phyloP scores from a whole-genome alignment of 2,797 vertebrate genomes.

The Oceanodroma leucorhoa region DNA sequence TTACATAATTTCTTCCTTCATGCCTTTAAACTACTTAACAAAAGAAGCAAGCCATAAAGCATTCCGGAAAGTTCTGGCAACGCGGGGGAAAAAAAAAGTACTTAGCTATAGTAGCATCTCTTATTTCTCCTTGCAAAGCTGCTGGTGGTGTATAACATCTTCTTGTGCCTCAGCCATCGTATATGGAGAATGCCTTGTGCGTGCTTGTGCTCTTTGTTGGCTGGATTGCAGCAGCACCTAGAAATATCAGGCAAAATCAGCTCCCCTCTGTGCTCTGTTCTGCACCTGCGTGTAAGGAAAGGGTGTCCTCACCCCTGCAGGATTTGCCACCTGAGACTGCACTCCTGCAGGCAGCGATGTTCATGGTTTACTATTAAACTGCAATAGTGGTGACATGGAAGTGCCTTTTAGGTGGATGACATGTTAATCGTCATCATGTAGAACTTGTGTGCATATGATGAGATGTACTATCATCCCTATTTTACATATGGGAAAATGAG shows the following conservation, averaged over 20 bases:
- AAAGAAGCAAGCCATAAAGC: not conserved
- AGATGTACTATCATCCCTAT: not conserved
- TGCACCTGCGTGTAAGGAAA: not conserved
- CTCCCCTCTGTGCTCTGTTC: not conserved
- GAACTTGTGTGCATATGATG: not conserved
- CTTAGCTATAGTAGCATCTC: not conserved
- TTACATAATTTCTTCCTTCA: not conserved
- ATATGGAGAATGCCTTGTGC: fast-evolving
- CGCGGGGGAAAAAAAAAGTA: not conserved
- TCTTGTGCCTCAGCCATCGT: not conserved
- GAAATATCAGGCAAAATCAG: not conserved
- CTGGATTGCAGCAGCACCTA: not conserved
- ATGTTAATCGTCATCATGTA: fast-evolving
- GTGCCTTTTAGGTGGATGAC: not conserved
- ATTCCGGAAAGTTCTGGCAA: not conserved
- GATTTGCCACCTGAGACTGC: not conserved
- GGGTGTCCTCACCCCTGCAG: not conserved
- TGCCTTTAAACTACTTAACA: conserved; percentile 1
- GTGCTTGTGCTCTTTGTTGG: not conserved
- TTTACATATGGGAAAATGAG: not conserved
- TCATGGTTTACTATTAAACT: not conserved
- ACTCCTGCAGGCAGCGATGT: not conserved
- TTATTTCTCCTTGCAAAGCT: not conserved
- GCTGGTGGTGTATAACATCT: not conserved
- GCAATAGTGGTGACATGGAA: not conserved